Base-by-base conservation (phyloP, 2,113 vertebrate species). In the Naja naja region DNA sequence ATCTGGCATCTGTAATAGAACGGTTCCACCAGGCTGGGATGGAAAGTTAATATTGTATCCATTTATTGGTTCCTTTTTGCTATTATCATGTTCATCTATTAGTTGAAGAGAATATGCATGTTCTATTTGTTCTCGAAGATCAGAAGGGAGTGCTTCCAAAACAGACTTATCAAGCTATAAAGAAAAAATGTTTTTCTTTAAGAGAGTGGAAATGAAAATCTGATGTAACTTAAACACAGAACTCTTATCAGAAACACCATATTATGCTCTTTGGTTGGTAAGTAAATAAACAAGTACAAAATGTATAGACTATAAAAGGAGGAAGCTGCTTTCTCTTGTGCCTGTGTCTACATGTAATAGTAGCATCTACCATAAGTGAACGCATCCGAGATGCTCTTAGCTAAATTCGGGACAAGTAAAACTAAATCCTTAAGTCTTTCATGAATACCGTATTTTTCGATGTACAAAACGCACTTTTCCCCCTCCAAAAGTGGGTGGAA, bases 41-140 rank as follows among this genome's bases (percentile, higher is more conserved):
- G 97, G 56, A 87, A 97, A 94, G 14, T 95, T 96, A 49, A 96
- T 85, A 45, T 91, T 95, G 96, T 92, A 96, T 93, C 97, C 95
- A 92, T 98, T 97, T 93, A 96, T n/a, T 49, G 96, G 95, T 91
- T 98, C 97, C 85, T 97, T 98, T 64, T 58, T 98, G 90, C 52
- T 96, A 10, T 96, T 97, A 0, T 95, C 74, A 0, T 10, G 94
- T 39, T 91, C 94, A 90, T 96, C 98, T 95, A 94, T 98, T 95
- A 97, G 97, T 92, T 97, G 97, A 49, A 95, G 64, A 95, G 98
- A 91, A 93, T 94, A 99, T 0, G 98, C 97, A 95, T 98, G 98
- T 95, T 99, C 98, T 88, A 99, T 97, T 95, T 99, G 99, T 87
- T 98, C 98, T 93, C 98, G 98, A 85, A 99, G 97, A 93, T 99